Evolutionary conservation across 2,797 vertebrate genomes (phyloP).

Genomic region (Channallabes apus): DNA sequence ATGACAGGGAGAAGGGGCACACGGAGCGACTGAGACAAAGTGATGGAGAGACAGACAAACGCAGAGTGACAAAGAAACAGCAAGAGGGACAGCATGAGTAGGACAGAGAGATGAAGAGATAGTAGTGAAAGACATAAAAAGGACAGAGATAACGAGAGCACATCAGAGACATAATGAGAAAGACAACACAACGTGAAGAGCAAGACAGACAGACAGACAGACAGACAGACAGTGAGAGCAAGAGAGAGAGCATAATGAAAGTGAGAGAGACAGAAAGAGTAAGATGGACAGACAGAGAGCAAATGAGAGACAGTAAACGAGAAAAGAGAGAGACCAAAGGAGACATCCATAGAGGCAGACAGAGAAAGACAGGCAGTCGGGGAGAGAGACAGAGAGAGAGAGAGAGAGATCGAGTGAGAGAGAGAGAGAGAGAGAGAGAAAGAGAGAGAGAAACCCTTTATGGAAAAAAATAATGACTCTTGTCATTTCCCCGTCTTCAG

Average conservation of each 20-base stretch:
- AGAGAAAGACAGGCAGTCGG: not conserved
- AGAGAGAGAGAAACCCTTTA: not conserved
- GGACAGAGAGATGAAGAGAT: not conserved
- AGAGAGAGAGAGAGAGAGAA: not conserved
- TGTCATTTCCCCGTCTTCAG: slow-evolving; percentile 8
- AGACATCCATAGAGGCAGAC: slow-evolving; percentile 57
- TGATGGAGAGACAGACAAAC: slow-evolving; percentile 59
- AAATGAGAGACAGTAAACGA: slow-evolving; percentile 58
- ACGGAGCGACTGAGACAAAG: slow-evolving; percentile 22
- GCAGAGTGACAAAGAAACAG: slow-evolving; percentile 48
- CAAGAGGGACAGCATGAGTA: not conserved
- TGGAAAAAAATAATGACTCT: not conserved
- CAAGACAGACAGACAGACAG: not conserved
- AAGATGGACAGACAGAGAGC: slow-evolving; percentile 36
- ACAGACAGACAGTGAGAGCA: not conserved
- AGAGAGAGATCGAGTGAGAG: too few species aligned
- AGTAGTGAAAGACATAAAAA: not conserved
- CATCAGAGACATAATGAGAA: not conserved
- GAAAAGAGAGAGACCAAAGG: slow-evolving; percentile 43
- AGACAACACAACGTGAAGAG: not conserved
- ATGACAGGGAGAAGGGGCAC: not conserved
- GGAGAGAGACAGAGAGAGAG: not conserved
- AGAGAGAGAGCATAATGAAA: not conserved
- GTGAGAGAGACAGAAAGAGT: not conserved
- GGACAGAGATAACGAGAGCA: too few species aligned